Conservation (phyloP, 2,113 vertebrate species). For the Bos indicus region DNA sequence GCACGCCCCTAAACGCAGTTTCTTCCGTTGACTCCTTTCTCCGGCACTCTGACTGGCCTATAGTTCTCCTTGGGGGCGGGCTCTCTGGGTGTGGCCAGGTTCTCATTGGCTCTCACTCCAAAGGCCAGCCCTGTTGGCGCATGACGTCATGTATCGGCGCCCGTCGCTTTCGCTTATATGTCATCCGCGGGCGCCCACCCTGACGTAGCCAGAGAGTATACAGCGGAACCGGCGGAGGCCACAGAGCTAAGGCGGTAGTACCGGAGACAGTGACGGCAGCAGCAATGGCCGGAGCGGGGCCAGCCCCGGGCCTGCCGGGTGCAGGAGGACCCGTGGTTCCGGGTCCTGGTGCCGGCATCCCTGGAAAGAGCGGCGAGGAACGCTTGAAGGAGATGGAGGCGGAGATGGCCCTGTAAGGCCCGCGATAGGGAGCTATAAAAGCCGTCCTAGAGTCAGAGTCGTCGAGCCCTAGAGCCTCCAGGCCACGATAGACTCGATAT, state of each 20-base stretch:
- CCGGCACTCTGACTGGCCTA: not conserved
- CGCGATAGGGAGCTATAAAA: not conserved
- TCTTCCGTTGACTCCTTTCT: not conserved
- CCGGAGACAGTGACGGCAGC: constrained; percentile 7
- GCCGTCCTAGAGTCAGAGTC: not conserved
- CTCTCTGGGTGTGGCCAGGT: not conserved
- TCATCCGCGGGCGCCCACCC: constrained; percentile 16
- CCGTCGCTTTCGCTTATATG: not conserved
- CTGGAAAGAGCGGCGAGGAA: constrained; percentile 89
- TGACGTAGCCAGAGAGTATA: not conserved
- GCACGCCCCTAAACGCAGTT: not conserved
- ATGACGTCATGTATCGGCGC: not conserved
- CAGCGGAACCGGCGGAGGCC: not conserved
- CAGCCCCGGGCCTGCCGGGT: constrained; percentile 55
- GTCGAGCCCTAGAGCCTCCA: not conserved
- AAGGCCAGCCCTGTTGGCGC: not conserved
- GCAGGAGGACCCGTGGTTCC: constrained; percentile 58
- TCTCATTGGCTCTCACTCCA: not conserved
- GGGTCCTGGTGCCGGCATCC: constrained; percentile 67
- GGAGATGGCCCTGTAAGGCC: constrained; percentile 95
- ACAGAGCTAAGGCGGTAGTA: not conserved
- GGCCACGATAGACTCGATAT: not conserved
- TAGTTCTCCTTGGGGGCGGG: not conserved
- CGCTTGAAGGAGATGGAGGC: constrained; percentile 95
- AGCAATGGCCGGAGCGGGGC: constrained; percentile 64